These are phyloP conservation scores for Eristalinus aeneus DNA, from an alignment of 2,888 invertebrate species.

Conservation along the genomic window DNA sequence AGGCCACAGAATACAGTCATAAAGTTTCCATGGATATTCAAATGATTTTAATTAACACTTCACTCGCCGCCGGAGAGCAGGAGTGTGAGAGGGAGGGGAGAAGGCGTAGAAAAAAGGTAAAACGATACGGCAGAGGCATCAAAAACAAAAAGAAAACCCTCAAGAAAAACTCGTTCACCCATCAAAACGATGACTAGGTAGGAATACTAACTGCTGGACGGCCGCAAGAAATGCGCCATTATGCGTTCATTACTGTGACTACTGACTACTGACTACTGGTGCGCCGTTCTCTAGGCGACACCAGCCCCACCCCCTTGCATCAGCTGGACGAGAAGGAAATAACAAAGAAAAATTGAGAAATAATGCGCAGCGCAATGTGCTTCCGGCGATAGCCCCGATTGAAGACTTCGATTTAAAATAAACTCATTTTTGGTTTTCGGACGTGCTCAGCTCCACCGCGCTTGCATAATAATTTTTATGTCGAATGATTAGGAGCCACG, in stretches of 20 bases:
- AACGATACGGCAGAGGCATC: neutral
- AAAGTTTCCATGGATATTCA: conserved; percentile 29
- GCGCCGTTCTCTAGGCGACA: neutral
- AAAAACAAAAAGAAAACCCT: neutral
- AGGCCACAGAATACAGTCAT: conserved; percentile 9
- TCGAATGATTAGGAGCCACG: neutral
- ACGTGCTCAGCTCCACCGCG: neutral
- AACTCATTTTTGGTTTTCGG: neutral
- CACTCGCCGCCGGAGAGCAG: conserved; percentile 7
- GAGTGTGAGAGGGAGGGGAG: neutral
- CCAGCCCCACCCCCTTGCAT: neutral
- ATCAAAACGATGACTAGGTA: conserved; percentile 34
- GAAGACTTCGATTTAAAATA: neutral
- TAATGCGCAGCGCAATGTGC: conserved; percentile 4
- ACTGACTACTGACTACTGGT: neutral
- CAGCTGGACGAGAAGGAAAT: neutral
- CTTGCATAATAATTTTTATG: neutral
- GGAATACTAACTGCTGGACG: neutral
- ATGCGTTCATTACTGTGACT: neutral
- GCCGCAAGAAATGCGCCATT: conserved; percentile 1
- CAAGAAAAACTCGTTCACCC: conserved; percentile 40
- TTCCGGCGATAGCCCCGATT: conserved; percentile 24
- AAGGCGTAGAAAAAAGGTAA: neutral
- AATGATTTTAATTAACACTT: conserved; percentile 40
- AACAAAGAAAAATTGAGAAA: conserved; percentile 3